A percentile compares a stretch with the other conserved stretches of the same genome.
Conservation (phyloP, 2,797 vertebrate genomes). For the Ambastaia sidthimunki region DNA sequence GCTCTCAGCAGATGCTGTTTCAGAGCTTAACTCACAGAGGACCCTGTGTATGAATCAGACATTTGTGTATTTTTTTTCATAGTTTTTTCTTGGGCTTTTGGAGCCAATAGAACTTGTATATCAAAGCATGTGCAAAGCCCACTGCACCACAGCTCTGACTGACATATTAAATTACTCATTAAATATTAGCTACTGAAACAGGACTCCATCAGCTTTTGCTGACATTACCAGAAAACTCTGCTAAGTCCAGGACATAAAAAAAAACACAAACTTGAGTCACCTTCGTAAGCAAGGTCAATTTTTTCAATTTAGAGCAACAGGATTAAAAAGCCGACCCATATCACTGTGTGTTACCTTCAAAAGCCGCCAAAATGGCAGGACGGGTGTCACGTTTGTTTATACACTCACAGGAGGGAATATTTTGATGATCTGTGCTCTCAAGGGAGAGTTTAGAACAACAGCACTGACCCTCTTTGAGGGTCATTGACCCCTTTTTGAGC, state of each 20-base stretch:
- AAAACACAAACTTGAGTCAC: conserved; percentile 67
- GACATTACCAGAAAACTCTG: conserved; percentile 53
- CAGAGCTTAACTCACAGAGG: conserved; percentile 45
- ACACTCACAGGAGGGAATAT: conserved; percentile 9
- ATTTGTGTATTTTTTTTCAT: too few relatives aligned
- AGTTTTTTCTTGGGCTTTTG: too few relatives aligned
- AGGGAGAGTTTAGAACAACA: not conserved
- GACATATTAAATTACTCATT: conserved; percentile 86
- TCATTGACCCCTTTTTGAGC: conserved; percentile 1
- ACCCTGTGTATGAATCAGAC: conserved; percentile 55
- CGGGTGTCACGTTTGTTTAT: conserved; percentile 38
- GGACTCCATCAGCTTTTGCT: conserved; percentile 68
- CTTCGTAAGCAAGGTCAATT: conserved; percentile 74
- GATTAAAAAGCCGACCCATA: conserved; percentile 67
- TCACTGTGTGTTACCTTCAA: conserved; percentile 69
- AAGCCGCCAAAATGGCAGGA: conserved; percentile 20
- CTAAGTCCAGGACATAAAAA: conserved; percentile 61
- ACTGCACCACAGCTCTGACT: not conserved
- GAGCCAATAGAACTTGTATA: too few relatives aligned
- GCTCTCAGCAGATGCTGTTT: conserved; percentile 25
- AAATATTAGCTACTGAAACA: conserved; percentile 73
- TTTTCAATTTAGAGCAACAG: conserved; percentile 69
- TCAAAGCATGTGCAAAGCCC: not conserved
- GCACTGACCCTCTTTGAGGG: not conserved
- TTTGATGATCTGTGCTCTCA: conserved; percentile 13